Evolutionary conservation across 2,888 invertebrate species (phyloP).

Genomic region (Idaea dimidiata): DNA sequence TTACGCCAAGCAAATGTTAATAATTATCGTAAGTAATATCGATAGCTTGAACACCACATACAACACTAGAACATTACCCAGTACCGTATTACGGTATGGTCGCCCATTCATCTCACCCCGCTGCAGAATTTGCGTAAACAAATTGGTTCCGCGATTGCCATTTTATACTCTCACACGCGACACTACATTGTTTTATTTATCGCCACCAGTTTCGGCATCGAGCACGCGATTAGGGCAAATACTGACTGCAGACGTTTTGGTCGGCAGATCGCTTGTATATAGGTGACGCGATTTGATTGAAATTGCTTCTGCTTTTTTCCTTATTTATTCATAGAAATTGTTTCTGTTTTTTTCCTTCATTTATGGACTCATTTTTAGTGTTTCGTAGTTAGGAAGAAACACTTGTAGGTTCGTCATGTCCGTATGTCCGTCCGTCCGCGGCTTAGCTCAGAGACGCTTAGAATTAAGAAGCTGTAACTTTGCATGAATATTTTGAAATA

Average conservation of each 20-base stretch:
- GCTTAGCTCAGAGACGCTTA: too few species aligned
- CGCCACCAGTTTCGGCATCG: conserved; percentile 75
- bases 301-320: too few species aligned
- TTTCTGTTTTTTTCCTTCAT: too few species aligned
- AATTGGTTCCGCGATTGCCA: conserved; percentile 82
- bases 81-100: conserved; percentile 76
- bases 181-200: conserved; percentile 81
- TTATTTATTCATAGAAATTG: too few species aligned
- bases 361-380: too few species aligned
- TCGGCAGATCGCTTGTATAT: not conserved
- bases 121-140: conserved; percentile 82
- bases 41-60: conserved; percentile 30
- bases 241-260: not conserved
- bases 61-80: conserved; percentile 60
- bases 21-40: conserved; percentile 19
- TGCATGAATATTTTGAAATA: too few species aligned
- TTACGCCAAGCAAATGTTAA: too few species aligned
- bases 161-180: conserved; percentile 78
- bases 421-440: too few species aligned
- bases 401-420: too few species aligned
- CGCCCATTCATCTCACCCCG: conserved; percentile 78
- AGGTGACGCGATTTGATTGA: too few species aligned
- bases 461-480: too few species aligned
- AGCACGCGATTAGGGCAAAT: conserved; percentile 67
- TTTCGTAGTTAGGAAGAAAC: too few species aligned